Conservation (phyloP, 2,888 invertebrate genomes). For the Nomada ruficornis region DNA sequence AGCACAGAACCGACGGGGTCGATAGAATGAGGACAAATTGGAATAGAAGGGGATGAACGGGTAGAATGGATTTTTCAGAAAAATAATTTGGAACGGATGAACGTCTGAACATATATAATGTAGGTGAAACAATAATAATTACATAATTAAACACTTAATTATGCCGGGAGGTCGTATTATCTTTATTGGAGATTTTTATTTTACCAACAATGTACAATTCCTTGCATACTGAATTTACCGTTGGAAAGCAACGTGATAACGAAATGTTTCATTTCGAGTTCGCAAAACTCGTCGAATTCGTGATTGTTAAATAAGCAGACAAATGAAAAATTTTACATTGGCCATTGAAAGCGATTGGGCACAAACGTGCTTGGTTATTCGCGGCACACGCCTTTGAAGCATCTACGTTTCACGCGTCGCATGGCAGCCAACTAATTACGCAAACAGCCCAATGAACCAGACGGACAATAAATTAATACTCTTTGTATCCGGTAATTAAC, state of each 20-base stretch:
- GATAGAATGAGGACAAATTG: constrained; percentile 6
- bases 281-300: no score
- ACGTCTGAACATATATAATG: background rate
- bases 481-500: constrained; percentile 50
- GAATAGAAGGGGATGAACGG: background rate
- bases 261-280: no score
- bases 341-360: constrained; percentile 3
- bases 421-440: constrained; percentile 60
- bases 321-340: constrained; percentile 21
- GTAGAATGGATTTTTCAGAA: background rate
- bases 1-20: constrained; percentile 10
- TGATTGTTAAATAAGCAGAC: background rate
- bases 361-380: constrained; percentile 25
- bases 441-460: constrained; percentile 42
- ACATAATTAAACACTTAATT: no score
- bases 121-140: no score
- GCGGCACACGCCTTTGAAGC: constrained; percentile 43
- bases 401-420: constrained; percentile 45
- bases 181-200: no score
- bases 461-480: constrained; percentile 62
- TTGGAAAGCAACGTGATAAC: no score
- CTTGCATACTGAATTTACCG: no score
- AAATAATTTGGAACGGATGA: background rate
- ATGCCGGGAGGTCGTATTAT: no score
- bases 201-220: no score